These are phyloP conservation scores for Ophraella communa DNA, from an alignment of 2,888 invertebrate genomes.

Conservation along the genomic window DNA sequence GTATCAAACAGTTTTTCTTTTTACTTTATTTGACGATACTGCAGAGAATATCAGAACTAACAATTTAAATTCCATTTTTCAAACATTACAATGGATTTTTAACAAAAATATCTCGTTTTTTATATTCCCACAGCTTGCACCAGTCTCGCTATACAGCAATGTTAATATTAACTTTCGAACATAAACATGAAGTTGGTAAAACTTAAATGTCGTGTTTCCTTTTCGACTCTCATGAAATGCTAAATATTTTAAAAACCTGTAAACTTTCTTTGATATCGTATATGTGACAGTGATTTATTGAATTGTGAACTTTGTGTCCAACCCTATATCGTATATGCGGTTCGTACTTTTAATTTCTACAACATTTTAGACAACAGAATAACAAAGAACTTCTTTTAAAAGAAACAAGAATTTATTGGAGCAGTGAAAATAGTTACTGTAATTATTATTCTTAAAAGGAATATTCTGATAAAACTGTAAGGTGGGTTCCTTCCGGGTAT, in stretches of 20 bases:
- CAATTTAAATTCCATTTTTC: neutral
- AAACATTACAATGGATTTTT: neutral
- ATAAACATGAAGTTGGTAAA: slow-evolving; percentile 1
- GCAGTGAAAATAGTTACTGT: too few species aligned
- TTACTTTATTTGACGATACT: neutral
- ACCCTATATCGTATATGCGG: neutral
- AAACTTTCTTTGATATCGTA: neutral
- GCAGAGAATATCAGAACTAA: neutral
- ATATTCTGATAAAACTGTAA: too few species aligned
- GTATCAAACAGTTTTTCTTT: neutral
- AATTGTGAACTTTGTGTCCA: neutral
- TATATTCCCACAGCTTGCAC: neutral
- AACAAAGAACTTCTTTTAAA: too few species aligned
- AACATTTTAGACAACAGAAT: neutral
- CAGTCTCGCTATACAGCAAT: neutral
- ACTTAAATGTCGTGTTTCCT: neutral
- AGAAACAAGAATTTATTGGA: too few species aligned
- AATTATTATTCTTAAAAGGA: too few species aligned
- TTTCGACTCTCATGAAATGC: neutral
- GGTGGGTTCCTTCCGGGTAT: too few species aligned
- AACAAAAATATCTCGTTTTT: neutral
- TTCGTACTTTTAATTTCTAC: neutral
- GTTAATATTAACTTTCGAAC: neutral
- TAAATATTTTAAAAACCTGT: slow-evolving; percentile 5
- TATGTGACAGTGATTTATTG: neutral